Evolutionary conservation across 2,888 invertebrate species (phyloP).

Genomic region (Xestia rhomboidea): DNA sequence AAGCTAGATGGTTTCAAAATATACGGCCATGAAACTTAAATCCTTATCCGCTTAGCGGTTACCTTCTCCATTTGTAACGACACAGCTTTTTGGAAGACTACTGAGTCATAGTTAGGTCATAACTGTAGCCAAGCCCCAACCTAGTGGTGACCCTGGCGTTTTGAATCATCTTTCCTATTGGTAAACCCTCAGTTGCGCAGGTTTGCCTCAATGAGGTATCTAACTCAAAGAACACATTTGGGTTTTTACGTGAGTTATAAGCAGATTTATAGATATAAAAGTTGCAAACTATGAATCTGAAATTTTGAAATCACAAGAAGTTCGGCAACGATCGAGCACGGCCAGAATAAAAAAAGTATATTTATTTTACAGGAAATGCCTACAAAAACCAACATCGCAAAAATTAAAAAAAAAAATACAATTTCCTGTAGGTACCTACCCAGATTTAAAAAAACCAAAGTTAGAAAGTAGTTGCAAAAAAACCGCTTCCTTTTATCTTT

Average conservation of each 20-base stretch:
- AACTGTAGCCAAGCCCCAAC: conserved; percentile 2
- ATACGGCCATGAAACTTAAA: conserved; percentile 38
- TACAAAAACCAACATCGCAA: background rate
- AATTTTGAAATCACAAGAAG: conserved; percentile 13
- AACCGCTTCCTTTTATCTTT: conserved; percentile 38
- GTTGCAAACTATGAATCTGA: background rate
- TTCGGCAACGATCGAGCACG: background rate
- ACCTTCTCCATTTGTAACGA: conserved; percentile 15
- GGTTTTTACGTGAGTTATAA: conserved; percentile 23
- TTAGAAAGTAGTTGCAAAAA: conserved; percentile 41
- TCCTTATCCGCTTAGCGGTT: conserved; percentile 33
- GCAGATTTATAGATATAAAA: background rate
- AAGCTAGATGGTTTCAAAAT: conserved; percentile 30
- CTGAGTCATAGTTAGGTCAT: conserved; percentile 26
- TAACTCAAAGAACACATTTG: background rate
- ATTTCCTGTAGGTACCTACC: conserved; percentile 6
- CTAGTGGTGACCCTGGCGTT: background rate
- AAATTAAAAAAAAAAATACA: background rate
- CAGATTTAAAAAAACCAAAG: conserved; percentile 31
- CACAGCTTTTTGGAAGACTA: background rate
- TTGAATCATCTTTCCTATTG: conserved; percentile 19
- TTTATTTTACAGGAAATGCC: conserved; percentile 17
- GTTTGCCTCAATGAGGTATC: background rate
- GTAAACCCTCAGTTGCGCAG: conserved; percentile 13
- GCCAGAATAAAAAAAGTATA: background rate